Evolutionary conservation across 2,797 vertebrate genomes (phyloP), one percentile per base, ranked within the genome.

Genomic region (Mus caroli): DNA sequence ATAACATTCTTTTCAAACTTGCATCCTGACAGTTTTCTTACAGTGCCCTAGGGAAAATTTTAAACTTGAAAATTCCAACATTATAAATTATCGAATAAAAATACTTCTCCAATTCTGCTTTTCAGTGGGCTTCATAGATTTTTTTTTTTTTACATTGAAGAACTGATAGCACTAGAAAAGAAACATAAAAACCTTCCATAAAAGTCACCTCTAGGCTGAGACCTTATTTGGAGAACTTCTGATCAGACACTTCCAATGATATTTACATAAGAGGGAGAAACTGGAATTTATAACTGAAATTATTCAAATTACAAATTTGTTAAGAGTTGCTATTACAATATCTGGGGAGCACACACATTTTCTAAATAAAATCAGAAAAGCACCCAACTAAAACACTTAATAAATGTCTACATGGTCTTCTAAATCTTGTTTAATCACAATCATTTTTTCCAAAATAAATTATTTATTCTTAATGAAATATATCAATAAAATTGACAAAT

Each of bases 1-100:
- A 86, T 97, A 97, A 97, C 84, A 97, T 97, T 98, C 91, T 96
- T 98, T 97, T 97, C 87, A 97, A 97, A 96, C 94, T 97, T 96
- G 94, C 97, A 96, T 97, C 94, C 96, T 97, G 93, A 96, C 96
- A 97, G 96, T 96, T 97, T 98, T 96, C 94, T 95, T 97, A 94
- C 85, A 96, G 89, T 94, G 96, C 95, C 97, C 94, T 85, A 56
- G 94, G 97, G 97, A 97, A 96, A 97, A 96, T 97, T 97, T 97
- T 96, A 96, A 97, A 96, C 92, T 97, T 95, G 94, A 97, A 97
- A 97, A 94, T 95, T 97, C 73, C 94, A 97, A 94, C 92, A 92
- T 95, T 97, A 96, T 0, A 0, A 75, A 97, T 97, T 97, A 97
- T 97, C 95, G 97, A 97, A 95, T 96, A 69, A 96, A 97, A 97